Conservation (phyloP, 2,888 invertebrate genomes). For the Nezara viridula region DNA sequence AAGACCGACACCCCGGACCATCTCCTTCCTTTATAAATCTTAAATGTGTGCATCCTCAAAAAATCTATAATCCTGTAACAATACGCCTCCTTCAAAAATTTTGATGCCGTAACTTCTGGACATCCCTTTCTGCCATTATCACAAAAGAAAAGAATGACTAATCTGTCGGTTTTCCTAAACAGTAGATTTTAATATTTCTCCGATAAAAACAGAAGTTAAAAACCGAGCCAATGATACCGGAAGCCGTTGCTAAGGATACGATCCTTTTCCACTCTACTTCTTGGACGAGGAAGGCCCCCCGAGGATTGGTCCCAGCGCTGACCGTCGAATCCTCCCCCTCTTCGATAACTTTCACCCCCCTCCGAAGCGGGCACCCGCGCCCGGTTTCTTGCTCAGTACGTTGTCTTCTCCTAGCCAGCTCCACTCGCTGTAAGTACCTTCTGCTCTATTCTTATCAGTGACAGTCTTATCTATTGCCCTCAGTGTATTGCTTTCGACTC, state of each 20-base stretch:
- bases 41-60: too few relatives aligned
- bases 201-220: neutral
- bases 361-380: neutral
- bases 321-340: neutral
- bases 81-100: too few relatives aligned
- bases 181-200: too few relatives aligned
- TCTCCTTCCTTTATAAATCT: too few relatives aligned
- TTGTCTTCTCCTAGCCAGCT: constrained; percentile 37
- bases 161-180: too few relatives aligned
- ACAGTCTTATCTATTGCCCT: neutral
- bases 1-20: too few relatives aligned
- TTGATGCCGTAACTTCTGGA: too few relatives aligned
- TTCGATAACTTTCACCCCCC: constrained; percentile 31
- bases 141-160: too few relatives aligned
- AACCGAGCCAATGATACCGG: too few relatives aligned
- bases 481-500: neutral
- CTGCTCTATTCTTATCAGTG: constrained; percentile 25
- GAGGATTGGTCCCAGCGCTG: neutral
- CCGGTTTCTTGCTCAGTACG: constrained; percentile 39
- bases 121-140: too few relatives aligned
- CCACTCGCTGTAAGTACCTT: constrained; percentile 40
- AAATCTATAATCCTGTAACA: too few relatives aligned
- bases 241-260: neutral
- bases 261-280: neutral
- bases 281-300: neutral